phyloP scores from a whole-genome alignment of 2,888 invertebrate genomes.

The Amblyteles armatorius region DNA sequence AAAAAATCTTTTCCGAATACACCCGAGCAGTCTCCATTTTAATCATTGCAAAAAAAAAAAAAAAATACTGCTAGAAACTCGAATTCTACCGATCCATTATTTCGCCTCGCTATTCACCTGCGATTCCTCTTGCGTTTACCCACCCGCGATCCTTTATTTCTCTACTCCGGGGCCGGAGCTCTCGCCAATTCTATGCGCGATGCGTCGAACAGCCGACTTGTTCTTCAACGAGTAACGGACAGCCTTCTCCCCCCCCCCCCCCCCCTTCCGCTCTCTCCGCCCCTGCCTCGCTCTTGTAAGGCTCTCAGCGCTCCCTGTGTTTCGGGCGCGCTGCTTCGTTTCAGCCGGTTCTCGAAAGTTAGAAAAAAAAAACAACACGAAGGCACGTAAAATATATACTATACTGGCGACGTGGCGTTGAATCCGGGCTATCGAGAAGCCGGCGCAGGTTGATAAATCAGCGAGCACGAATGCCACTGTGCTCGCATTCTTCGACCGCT shows the following conservation, averaged over 20 bases:
- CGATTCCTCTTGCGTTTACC: constrained; percentile 37
- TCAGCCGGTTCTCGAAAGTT: constrained; percentile 57
- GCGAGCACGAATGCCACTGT: constrained; percentile 22
- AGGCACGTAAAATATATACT: constrained; percentile 32
- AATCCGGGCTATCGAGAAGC: constrained; percentile 40
- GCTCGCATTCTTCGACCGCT: constrained; percentile 14
- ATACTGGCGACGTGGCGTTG: constrained; percentile 25
- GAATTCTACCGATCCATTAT: constrained; percentile 48
- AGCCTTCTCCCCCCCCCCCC: not conserved
- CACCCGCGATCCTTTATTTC: constrained; percentile 48
- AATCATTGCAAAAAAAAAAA: constrained; percentile 21
- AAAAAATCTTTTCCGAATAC: not conserved
- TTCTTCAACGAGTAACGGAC: constrained; percentile 58
- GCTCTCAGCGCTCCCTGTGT: constrained; percentile 35
- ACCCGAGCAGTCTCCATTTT: constrained; percentile 11
- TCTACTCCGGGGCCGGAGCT: constrained; percentile 43
- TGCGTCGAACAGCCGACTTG: constrained; percentile 44
- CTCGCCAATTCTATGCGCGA: constrained; percentile 60
- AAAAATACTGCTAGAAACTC: constrained; percentile 47
- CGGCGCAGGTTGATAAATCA: constrained; percentile 42
- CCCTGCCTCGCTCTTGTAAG: not conserved
- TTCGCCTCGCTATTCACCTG: constrained; percentile 48
- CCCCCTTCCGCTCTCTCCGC: not conserved
- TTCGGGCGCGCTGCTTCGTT: constrained; percentile 38
- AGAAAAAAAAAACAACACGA: constrained; percentile 31